Conservation (phyloP, 2,888 invertebrate species). For the Pterostichus niger region DNA sequence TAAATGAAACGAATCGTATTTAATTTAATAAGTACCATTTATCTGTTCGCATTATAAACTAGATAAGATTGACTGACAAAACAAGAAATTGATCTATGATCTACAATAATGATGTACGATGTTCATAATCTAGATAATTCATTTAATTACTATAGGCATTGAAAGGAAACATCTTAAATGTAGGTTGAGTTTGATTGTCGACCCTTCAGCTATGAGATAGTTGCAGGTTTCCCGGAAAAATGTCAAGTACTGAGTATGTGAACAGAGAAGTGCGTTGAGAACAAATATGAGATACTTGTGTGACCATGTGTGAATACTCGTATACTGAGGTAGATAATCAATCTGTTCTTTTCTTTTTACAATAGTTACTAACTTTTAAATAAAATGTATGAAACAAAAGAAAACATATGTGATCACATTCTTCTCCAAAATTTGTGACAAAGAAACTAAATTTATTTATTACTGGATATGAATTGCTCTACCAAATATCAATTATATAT, state of each 20-base stretch:
- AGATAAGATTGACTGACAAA: background rate
- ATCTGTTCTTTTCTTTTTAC: no score
- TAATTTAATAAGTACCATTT: background rate
- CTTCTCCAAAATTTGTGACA: no score
- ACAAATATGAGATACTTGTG: conserved; percentile 19
- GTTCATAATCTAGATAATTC: conserved; percentile 9
- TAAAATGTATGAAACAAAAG: no score
- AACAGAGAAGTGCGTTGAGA: background rate
- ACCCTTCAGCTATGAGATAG: conserved; percentile 11
- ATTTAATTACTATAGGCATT: background rate
- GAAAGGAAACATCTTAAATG: background rate
- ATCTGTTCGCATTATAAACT: background rate
- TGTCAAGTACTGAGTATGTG: background rate
- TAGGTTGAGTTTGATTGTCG: background rate
- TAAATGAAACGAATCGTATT: no score
- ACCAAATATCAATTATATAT: no score
- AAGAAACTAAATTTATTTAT: no score
- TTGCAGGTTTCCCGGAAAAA: background rate
- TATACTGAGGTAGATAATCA: background rate
- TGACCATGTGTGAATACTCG: conserved; percentile 9
- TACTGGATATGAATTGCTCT: no score
- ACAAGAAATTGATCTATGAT: background rate
- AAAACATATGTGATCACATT: no score
- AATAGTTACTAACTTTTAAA: no score
- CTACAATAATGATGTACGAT: conserved; percentile 5